Evolutionary conservation across 2,797 vertebrate genomes (phyloP).

Genomic region (Sphenodon punctatus): DNA sequence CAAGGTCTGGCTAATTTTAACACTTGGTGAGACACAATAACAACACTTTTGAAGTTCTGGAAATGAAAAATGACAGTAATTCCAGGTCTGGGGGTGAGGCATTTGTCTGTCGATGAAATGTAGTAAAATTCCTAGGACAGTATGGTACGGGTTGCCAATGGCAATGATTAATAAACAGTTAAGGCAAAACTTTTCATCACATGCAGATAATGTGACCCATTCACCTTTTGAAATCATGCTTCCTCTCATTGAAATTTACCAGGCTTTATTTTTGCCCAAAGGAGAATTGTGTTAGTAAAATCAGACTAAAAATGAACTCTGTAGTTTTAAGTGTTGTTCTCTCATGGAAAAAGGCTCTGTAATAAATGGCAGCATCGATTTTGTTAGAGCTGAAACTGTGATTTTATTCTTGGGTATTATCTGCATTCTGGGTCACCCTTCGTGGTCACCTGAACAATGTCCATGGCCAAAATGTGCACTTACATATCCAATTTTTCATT

Average conservation of each 20-base stretch:
- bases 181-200: constrained; percentile 41
- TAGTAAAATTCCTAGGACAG: constrained; percentile 36
- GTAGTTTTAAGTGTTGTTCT: neutral
- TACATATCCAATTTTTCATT: too few species aligned
- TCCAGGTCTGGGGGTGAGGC: neutral
- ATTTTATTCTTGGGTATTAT: too few species aligned
- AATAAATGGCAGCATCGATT: rapidly evolving
- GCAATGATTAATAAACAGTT: constrained; percentile 48
- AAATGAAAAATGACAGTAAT: neutral
- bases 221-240: neutral
- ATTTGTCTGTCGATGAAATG: constrained; percentile 25
- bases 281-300: neutral
- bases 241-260: neutral
- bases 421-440: too few species aligned
- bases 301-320: neutral
- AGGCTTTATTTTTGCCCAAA: neutral
- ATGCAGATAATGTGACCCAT: constrained; percentile 18
- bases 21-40: too few species aligned
- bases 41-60: too few species aligned
- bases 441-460: too few species aligned
- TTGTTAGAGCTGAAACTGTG: too few species aligned
- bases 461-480: too few species aligned
- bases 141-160: constrained; percentile 36
- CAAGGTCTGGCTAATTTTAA: too few species aligned
- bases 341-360: rapidly evolving